Base-by-base conservation (phyloP, 2,888 invertebrate species). In the Watsonalla cultraria region DNA sequence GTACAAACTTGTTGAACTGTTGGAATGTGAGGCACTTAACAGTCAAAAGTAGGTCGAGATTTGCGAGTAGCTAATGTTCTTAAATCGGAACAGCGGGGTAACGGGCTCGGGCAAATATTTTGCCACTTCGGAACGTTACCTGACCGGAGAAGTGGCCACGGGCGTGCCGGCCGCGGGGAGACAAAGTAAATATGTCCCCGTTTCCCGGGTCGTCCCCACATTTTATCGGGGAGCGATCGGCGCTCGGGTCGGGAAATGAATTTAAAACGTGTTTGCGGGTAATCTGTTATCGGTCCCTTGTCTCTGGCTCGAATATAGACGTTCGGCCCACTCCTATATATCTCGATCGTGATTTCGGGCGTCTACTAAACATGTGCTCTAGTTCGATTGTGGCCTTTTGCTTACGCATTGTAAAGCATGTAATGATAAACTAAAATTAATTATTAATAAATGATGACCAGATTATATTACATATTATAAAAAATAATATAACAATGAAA, bases 211-310 rank as follows among this genome's bases (percentile, higher is more conserved):
- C 83, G 80, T 85, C 86, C 88, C 88, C 86, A 88, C 89, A 88
- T 89, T 90, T 90, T 90, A 90, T 90, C 89, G 88, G 83, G 82
- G 84, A 85, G 84, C 87, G 89, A 89, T 90, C 89, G 89, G 83
- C 80, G 84, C 84, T 82, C 82, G 90, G 89, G 89, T 88, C 87
- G 89, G 89, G 88, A 88, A 90, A 89, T 89, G 89, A 90, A 89
- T 90, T 90, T 89, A 90, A 90, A 90, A 89, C 90, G 89, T 90
- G 90, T 90, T 90, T 90, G 90, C 84, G 90, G 90, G 90, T 90
- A 90, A 90, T 90, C 90, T 90, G 89, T 90, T 90, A 90, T 89
- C 90, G 89, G 90, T 88, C 90, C 89, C 90, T 88, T 89, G 90
- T 89, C 88, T 88, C 86, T 79, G 76, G 78, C 80, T 77, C 74